These are phyloP conservation scores for Cheiracanthium punctorium DNA, from an alignment of 2,888 invertebrate genomes.

Conservation along the genomic window DNA sequence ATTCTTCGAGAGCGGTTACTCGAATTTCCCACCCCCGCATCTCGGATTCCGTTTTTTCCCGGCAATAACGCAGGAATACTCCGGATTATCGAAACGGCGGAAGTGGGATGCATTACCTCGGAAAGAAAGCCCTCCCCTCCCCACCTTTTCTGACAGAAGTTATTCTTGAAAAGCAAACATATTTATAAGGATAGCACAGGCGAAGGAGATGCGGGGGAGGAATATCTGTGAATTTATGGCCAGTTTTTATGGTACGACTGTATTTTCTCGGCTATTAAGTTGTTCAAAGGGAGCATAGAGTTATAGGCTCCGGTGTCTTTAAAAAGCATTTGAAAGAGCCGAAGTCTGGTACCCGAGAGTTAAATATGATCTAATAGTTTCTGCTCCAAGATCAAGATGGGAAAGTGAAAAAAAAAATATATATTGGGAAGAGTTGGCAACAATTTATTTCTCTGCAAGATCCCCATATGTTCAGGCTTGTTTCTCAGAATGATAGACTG, in stretches of 20 bases:
- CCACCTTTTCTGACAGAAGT: background rate
- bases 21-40: slow-evolving; percentile 15
- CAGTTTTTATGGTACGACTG: background rate
- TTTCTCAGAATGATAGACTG: too few species aligned
- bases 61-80: slow-evolving; percentile 21
- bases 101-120: background rate
- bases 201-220: background rate
- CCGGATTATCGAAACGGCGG: slow-evolving; percentile 18
- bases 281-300: background rate
- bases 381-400: too few species aligned
- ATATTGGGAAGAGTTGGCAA: too few species aligned
- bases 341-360: too few species aligned
- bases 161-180: slow-evolving; percentile 8
- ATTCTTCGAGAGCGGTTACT: slow-evolving; percentile 35
- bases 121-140: too few species aligned
- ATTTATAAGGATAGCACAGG: slow-evolving; percentile 15
- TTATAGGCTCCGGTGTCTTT: too few species aligned
- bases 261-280: background rate
- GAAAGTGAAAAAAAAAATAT: too few species aligned
- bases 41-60: slow-evolving; percentile 30
- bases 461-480: too few species aligned
- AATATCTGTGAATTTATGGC: background rate
- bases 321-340: too few species aligned
- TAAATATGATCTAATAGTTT: too few species aligned
- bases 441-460: too few species aligned